Percentiles rank a stretch among this genome's conserved stretches.
These are phyloP conservation scores for Pseudomyrmex dendroicus DNA, from an alignment of 1,140 invertebrate genomes.

Conservation along the genomic window DNA sequence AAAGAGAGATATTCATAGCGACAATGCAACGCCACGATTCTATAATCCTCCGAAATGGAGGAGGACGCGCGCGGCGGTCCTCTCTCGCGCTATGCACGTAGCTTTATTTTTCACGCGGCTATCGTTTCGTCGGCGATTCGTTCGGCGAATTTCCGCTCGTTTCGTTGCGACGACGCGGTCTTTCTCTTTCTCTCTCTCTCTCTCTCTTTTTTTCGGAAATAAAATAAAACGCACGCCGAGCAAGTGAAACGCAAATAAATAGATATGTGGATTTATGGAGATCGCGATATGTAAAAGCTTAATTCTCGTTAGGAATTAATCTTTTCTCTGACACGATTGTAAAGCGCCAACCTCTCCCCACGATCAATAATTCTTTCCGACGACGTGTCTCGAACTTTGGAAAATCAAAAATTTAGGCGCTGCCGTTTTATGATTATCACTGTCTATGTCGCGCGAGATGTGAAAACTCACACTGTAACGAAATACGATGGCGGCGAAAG, in stretches of 20 bases:
- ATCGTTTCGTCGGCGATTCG: conserved; percentile 66
- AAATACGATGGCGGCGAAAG: conserved; percentile 56
- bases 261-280: conserved; percentile 3
- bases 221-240: not conserved
- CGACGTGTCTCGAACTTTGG: not conserved
- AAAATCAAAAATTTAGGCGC: conserved; percentile 28
- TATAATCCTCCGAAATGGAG: conserved; percentile 69
- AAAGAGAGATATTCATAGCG: conserved; percentile 57
- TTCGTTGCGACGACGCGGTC: not conserved
- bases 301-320: too few species aligned
- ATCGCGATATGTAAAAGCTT: not conserved
- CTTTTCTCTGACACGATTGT: too few species aligned
- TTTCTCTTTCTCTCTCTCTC: not conserved
- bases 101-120: conserved; percentile 47
- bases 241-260: not conserved
- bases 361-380: not conserved
- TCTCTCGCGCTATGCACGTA: not conserved
- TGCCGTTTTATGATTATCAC: conserved; percentile 61
- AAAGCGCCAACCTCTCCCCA: not conserved
- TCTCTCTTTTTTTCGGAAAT: conserved; percentile 10
- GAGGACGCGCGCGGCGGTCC: conserved; percentile 4
- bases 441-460: conserved; percentile 43
- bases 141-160: conserved; percentile 46
- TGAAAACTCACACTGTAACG: conserved; percentile 45
- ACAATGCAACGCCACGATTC: conserved; percentile 57